Evolutionary conservation across 2,797 vertebrate species (phyloP), one percentile per base, ranked within the genome.

Genomic region (Crocidura indochinensis): DNA sequence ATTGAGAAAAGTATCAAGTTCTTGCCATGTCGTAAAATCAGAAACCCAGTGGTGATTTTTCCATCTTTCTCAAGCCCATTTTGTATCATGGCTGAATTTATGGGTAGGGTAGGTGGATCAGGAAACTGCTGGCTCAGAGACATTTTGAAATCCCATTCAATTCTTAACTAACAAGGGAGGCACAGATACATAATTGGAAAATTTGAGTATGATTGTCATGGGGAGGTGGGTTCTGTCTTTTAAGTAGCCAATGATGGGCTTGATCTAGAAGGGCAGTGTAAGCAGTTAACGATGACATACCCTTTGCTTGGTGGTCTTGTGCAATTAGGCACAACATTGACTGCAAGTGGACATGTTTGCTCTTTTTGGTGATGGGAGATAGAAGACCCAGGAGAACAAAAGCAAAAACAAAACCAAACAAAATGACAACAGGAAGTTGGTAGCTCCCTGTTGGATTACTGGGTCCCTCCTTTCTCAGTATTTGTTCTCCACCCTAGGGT

Each of bases 291-390:
- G 62, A 29, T 24, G n/a, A 60, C 38, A 26, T 0, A 0, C 15
- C 20, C 26, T 90, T 84, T 73, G 68, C 56, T 2, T 53, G 53
- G 22, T 78, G 44, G 80, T 74, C 31, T 24, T 77, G 27, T 74
- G 38, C 38, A 38, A 38, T 38, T 38, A 38, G 38, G 38, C 38
- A 38, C 38, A 38, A 38, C 38, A 38, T 38, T 38, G 38, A 38
- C 38, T 38, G 38, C 10, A 24, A 60, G 47, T 31, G 82, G 29
- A 49, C 38, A 49, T 31, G 68, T 90, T 87, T 46, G 71, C 47
- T 71, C n/a, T 84, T 47, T 93, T 67, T 91, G 53, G 92, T 64
- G 19, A 22, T 17, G 77, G 62, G 47, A 72, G 27, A 29, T 81
- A 76, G 74, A 72, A 88, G 67, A 72, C 47, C 75, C 56, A 91